phyloP scores from a whole-genome alignment of 2,888 invertebrate genomes.

The Octonoba sinensis region DNA sequence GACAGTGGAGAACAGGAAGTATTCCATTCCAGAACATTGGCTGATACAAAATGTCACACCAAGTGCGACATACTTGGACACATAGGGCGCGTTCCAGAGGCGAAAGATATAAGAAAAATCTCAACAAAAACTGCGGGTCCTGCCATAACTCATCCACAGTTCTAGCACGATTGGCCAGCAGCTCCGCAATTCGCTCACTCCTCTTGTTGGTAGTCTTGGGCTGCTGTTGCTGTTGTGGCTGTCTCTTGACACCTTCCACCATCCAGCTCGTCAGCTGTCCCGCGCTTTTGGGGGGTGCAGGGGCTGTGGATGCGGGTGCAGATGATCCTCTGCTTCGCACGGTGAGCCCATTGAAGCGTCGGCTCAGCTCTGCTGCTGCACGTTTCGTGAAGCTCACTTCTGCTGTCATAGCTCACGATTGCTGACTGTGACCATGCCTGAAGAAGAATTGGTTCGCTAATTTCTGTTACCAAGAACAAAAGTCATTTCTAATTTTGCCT shows the following conservation, averaged over 20 bases:
- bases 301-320: conserved; percentile 13
- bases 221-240: conserved; percentile 26
- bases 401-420: conserved; percentile 58
- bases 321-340: conserved; percentile 57
- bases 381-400: conserved; percentile 67
- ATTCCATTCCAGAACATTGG: conserved; percentile 89
- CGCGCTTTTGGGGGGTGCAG: conserved; percentile 16
- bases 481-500: too few relatives aligned
- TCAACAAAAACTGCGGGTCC: conserved; percentile 86
- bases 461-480: too few relatives aligned
- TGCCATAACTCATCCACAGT: conserved; percentile 83
- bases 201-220: conserved; percentile 12
- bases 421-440: not conserved
- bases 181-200: conserved; percentile 24
- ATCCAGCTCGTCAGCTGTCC: conserved; percentile 53
- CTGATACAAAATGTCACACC: conserved; percentile 90
- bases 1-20: conserved; percentile 86
- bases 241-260: conserved; percentile 45
- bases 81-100: conserved; percentile 83
- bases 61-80: conserved; percentile 79
- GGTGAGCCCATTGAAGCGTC: conserved; percentile 67
- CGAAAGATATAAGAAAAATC: conserved; percentile 86
- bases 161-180: conserved; percentile 12
- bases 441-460: too few relatives aligned
- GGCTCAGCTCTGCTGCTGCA: conserved; percentile 67